Conservation (phyloP, 2,888 invertebrate genomes). For the Lasioglossum figueresi region DNA sequence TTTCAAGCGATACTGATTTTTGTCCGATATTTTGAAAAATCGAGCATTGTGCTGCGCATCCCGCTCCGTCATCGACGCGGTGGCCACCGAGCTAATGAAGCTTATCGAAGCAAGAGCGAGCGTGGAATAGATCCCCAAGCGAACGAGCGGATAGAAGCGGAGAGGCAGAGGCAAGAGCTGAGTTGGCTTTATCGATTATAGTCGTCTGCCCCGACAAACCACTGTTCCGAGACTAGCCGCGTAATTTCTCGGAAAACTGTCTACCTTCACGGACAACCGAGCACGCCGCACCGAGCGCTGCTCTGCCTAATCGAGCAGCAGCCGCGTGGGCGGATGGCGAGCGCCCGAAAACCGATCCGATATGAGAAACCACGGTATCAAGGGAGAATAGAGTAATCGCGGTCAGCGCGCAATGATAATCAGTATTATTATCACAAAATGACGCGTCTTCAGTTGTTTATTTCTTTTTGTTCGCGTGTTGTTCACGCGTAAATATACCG, state of each 20-base stretch:
- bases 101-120: conserved; percentile 26
- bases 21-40: not conserved
- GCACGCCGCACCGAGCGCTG: not conserved
- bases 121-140: conserved; percentile 2
- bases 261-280: conserved; percentile 24
- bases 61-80: conserved; percentile 48
- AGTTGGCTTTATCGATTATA: conserved; percentile 1
- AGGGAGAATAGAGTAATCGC: not conserved
- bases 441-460: not conserved
- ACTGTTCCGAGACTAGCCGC: conserved; percentile 46
- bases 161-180: not conserved
- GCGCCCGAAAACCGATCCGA: not conserved
- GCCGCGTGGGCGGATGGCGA: not conserved
- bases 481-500: not conserved
- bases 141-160: not conserved
- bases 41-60: not conserved
- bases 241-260: conserved; percentile 56
- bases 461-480: not conserved
- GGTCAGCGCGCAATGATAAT: not conserved
- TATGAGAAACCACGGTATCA: not conserved
- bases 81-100: conserved; percentile 57
- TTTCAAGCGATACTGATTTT: not conserved
- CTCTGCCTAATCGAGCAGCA: conserved; percentile 1
- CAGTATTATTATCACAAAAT: not conserved
- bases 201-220: conserved; percentile 10